phyloP scores from a whole-genome alignment of 2,888 invertebrate species.

The Heliconius erato region DNA sequence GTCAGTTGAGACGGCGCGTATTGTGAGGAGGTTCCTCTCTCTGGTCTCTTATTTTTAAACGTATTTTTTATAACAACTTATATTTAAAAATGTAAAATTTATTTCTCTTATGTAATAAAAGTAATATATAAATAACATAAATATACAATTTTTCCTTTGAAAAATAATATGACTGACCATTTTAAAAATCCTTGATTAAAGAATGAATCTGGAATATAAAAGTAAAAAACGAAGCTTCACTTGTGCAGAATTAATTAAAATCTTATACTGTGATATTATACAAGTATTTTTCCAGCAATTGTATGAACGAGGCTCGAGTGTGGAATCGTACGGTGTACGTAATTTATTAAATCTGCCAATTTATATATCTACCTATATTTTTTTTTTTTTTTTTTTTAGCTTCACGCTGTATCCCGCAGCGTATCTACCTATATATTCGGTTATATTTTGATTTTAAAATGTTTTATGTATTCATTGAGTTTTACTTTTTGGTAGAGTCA shows the following conservation, averaged over 20 bases:
- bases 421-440: neutral
- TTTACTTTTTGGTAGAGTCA: neutral
- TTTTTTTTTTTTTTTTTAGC: too few species aligned
- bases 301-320: slow-evolving; percentile 24
- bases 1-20: too few species aligned
- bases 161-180: slow-evolving; percentile 1
- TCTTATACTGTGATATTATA: slow-evolving; percentile 26
- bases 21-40: too few species aligned
- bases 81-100: too few species aligned
- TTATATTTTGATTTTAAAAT: slow-evolving; percentile 1
- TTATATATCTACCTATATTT: slow-evolving; percentile 9
- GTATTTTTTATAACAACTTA: too few species aligned
- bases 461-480: neutral
- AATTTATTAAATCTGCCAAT: slow-evolving; percentile 23
- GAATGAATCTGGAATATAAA: slow-evolving; percentile 18
- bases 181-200: slow-evolving; percentile 18
- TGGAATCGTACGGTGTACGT: slow-evolving; percentile 12
- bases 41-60: too few species aligned
- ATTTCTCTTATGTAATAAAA: too few species aligned
- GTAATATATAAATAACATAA: too few species aligned
- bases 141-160: neutral
- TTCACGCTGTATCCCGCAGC: too few species aligned
- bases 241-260: slow-evolving; percentile 24
- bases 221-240: slow-evolving; percentile 5
- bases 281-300: slow-evolving; percentile 31